A percentile compares a stretch with the other conserved stretches of the same genome.
Conservation (phyloP, 2,113 vertebrate species). For the Lepus timidus region DNA sequence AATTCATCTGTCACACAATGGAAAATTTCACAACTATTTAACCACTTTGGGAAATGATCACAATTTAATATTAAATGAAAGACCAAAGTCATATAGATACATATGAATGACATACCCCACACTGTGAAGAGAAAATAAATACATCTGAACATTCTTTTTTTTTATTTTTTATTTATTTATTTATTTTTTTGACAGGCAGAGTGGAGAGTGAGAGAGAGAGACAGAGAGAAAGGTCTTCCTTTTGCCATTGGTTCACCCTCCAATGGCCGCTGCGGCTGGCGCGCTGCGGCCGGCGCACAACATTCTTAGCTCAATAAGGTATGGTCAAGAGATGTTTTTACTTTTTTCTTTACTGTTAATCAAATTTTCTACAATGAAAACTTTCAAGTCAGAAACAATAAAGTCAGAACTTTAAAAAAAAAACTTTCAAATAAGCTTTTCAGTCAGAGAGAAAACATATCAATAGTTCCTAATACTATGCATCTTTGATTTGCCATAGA, state of each 20-base stretch:
- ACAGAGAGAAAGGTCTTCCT: too few species aligned
- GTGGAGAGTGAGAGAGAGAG: too few species aligned
- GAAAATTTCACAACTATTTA: conserved; percentile 17
- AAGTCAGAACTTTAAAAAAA: too few species aligned
- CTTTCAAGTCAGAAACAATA: background rate
- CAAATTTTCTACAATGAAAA: conserved; percentile 40
- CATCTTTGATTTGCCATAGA: background rate
- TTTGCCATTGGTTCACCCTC: too few species aligned
- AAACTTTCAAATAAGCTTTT: background rate
- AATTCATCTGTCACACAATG: background rate
- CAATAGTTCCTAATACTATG: background rate
- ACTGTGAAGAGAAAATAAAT: background rate
- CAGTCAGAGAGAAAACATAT: background rate
- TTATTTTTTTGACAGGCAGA: too few species aligned
- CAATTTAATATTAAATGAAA: conserved; percentile 39
- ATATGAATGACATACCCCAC: background rate
- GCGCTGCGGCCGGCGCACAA: background rate
- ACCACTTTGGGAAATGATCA: conserved; percentile 22
- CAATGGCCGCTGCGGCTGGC: too few species aligned
- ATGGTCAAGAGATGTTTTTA: conserved; percentile 29
- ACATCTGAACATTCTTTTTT: background rate
- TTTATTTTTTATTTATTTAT: too few species aligned
- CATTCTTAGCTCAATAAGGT: background rate
- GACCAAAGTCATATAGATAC: background rate
- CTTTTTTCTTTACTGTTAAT: conserved; percentile 4